phyloP scores from a whole-genome alignment of 1,140 invertebrate species.

The Tetramorium alpestre region DNA sequence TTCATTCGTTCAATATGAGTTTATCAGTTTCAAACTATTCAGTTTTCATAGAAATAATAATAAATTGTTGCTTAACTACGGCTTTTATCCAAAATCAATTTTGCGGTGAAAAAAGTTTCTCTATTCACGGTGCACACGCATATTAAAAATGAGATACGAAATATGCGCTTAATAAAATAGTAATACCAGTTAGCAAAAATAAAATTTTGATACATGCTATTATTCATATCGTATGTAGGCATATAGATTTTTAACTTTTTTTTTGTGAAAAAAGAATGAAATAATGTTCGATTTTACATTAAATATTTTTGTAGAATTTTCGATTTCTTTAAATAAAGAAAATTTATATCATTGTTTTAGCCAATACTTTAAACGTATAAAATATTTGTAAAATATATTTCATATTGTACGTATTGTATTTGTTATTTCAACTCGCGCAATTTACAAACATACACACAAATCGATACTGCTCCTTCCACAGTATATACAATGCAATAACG shows the following conservation, averaged over 20 bases:
- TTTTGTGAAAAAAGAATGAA: not conserved
- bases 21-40: not conserved
- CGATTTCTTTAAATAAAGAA: slow-evolving; percentile 1
- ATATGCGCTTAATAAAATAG: not conserved
- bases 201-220: not conserved
- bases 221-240: not conserved
- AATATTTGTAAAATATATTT: slow-evolving; percentile 19
- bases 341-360: not conserved
- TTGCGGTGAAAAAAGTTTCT: not conserved
- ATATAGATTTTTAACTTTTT: not conserved
- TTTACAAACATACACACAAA: slow-evolving; percentile 13
- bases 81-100: slow-evolving; percentile 33
- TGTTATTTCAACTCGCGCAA: not conserved
- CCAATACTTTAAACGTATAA: not conserved
- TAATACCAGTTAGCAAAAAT: not conserved
- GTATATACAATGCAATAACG: slow-evolving; percentile 15
- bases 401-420: not conserved
- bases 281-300: not conserved
- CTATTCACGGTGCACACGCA: not conserved
- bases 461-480: not conserved
- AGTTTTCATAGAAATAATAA: not conserved
- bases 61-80: slow-evolving; percentile 20
- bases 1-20: not conserved
- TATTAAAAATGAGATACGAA: not conserved
- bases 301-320: not conserved